phyloP scores from a whole-genome alignment of 1,140 invertebrate genomes.

The Episyrphus balteatus region DNA sequence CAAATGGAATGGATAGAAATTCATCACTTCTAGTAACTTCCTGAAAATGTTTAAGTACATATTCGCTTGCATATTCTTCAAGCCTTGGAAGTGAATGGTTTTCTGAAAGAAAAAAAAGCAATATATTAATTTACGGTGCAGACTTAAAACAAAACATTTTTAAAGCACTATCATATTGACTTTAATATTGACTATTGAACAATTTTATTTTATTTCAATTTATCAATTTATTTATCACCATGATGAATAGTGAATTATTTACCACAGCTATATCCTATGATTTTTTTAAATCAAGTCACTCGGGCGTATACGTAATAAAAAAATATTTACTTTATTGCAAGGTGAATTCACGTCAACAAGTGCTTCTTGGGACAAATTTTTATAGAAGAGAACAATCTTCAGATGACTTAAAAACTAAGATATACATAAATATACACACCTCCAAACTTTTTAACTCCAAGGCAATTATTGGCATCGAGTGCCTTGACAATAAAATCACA shows the following conservation, averaged over 20 bases:
- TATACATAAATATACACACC: not conserved
- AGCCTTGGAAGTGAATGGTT: not conserved
- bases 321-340: too few species aligned
- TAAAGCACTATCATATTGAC: too few species aligned
- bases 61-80: slow-evolving; percentile 5
- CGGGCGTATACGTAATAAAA: too few species aligned
- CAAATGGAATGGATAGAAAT: slow-evolving; percentile 7
- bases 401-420: not conserved
- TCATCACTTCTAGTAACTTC: slow-evolving; percentile 9
- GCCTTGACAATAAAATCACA: slow-evolving; percentile 5
- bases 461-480: slow-evolving; percentile 9
- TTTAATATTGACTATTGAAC: too few species aligned
- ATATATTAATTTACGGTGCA: too few species aligned
- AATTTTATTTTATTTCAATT: too few species aligned
- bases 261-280: too few species aligned
- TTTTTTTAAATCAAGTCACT: too few species aligned
- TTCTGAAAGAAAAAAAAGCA: not conserved
- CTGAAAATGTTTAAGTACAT: slow-evolving; percentile 7
- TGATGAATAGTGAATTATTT: too few species aligned
- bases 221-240: too few species aligned
- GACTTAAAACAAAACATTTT: too few species aligned
- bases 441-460: slow-evolving; percentile 10
- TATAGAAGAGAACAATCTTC: not conserved
- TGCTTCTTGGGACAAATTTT: not conserved
- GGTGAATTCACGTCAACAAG: too few species aligned